Evolutionary conservation across 92 coral and sea anemone genomes (phyloP), one percentile per base, ranked within the genome.

Genomic region (Anthopleura xanthogrammica): DNA sequence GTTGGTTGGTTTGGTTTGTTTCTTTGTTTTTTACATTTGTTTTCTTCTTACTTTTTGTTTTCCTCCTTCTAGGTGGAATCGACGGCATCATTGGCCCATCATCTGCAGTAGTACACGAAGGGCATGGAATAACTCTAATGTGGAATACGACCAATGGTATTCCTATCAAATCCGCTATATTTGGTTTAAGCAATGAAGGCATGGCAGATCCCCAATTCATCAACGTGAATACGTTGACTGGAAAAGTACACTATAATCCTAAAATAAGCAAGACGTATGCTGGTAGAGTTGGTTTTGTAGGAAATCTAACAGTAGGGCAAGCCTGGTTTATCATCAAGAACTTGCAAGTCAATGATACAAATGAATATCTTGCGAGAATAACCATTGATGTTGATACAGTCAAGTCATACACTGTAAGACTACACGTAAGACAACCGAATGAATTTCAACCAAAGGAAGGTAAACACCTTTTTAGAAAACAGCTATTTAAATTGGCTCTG

Each of bases 281-380:
- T 6, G 42, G 74, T 4, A 68, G 78, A 42, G 12, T 75, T 11
- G 29, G n/a, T 13, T 75, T 41, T 75, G 20, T 75, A n/a, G 78
- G 78, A 42, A 43, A 75, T 7, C 11, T 75, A 42, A 19, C 10
- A 5, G 5, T 3, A 7, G 78, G 78, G 16, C 57, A 16, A 14
- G 52, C 57, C 19, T 75, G 78, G 78, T 75, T 75, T 75, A 75
- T 4, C 11, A 50, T 75, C 4, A 42, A 48, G 57, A 42, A 75
- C 57, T 50, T 75, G 54, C 42, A 50, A 19, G 3, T 75, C n/a
- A 75, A 16, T 23, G 78, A 75, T 75, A 43, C 78, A 0, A 75
- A 75, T 75, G 54, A 41, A 2, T 75, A 75, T 36, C 11, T 68
- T 10, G 74, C 74, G 17, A 68, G 46, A n/a, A 68, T 68, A 23